Percentiles rank a stretch among this genome's conserved stretches.
Conservation (phyloP, 2,113 vertebrate genomes). For the Syngnathus scovelli region DNA sequence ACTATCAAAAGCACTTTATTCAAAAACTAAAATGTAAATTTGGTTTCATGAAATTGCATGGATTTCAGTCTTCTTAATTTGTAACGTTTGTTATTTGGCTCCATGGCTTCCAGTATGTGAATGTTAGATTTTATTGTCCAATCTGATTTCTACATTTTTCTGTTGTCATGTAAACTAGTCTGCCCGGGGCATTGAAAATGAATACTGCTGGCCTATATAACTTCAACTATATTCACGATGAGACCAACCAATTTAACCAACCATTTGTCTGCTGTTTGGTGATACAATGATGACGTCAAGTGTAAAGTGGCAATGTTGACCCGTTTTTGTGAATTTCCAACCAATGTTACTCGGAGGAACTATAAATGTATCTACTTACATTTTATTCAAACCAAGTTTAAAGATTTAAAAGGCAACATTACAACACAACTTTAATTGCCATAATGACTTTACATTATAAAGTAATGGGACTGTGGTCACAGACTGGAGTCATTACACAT, state of each 20-base stretch:
- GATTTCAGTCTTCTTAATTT: background rate
- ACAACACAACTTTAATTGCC: background rate
- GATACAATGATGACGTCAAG: background rate
- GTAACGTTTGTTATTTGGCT: background rate
- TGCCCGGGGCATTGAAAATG: background rate
- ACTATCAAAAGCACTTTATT: background rate
- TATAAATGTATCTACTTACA: background rate
- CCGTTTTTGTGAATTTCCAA: background rate
- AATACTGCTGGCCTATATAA: background rate
- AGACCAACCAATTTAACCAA: background rate
- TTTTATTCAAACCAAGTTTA: background rate
- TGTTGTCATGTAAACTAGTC: too few relatives aligned
- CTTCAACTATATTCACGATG: background rate
- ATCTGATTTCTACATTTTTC: too few relatives aligned
- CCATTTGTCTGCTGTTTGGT: too few relatives aligned
- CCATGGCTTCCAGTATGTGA: too few relatives aligned
- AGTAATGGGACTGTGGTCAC: background rate
- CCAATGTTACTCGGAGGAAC: background rate
- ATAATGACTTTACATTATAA: background rate
- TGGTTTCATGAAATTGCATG: background rate
- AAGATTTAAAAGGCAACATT: background rate
- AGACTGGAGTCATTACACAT: background rate
- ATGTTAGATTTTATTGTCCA: too few relatives aligned
- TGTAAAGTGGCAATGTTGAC: background rate
- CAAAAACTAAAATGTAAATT: background rate